A percentile compares a stretch with the other conserved stretches of the same genome.
These are phyloP conservation scores for Ficedula albicollis DNA, from an alignment of 2,797 vertebrate genomes.

Conservation along the genomic window DNA sequence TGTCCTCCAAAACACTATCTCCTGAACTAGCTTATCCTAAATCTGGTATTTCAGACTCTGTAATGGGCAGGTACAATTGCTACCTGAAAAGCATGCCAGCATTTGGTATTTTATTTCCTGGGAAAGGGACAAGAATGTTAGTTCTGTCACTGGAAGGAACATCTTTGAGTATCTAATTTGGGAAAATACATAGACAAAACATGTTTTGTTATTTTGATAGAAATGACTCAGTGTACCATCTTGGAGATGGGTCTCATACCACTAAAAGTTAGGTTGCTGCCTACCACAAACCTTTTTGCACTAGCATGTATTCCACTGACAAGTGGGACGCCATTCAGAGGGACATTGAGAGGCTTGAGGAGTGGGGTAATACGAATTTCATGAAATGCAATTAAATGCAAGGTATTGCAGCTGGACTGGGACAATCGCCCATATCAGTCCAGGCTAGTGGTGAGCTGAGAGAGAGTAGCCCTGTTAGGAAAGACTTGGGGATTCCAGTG, in stretches of 20 bases:
- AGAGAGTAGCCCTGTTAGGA: background rate
- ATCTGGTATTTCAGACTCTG: background rate
- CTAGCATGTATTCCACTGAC: background rate
- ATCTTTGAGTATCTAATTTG: background rate
- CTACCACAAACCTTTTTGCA: background rate
- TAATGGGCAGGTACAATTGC: accelerated
- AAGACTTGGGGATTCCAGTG: background rate
- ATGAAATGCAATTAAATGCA: background rate
- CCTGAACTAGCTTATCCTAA: background rate
- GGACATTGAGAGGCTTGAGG: background rate
- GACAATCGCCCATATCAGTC: background rate
- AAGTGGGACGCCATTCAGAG: background rate
- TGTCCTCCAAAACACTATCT: background rate
- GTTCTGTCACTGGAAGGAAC: background rate
- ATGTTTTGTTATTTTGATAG: background rate
- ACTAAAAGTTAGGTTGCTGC: background rate
- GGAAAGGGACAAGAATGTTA: background rate
- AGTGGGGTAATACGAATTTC: background rate
- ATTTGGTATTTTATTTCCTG: background rate
- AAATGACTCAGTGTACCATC: background rate
- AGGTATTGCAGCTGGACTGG: background rate
- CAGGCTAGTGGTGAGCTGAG: background rate
- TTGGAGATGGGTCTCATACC: background rate
- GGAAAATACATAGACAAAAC: background rate
- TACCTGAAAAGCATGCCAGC: background rate